Evolutionary conservation across 2,113 vertebrate species (phyloP), one percentile per base, ranked within the genome.

Genomic region (Entelurus aequoreus): DNA sequence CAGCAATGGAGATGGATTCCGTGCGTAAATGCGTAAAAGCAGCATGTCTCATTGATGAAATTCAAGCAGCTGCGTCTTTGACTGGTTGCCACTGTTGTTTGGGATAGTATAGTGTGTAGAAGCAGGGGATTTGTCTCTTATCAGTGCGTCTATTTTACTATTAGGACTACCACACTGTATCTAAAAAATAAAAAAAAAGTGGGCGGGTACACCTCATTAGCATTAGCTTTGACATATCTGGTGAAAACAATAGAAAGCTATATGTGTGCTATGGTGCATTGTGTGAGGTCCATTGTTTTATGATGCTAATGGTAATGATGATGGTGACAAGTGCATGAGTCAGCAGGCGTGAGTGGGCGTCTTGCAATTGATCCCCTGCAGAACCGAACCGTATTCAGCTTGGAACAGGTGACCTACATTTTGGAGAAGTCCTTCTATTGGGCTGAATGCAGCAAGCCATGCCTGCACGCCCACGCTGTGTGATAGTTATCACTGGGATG

Each of bases 331-430:
- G 58, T 64, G 66, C 55, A 19, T 61, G 42, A 47, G 66, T 65
- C 61, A 37, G 50, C 35, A 50, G 70, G 54, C 46, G 51, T 47
- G 73, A 8, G 78, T 81, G 81, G 81, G 84, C 77, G 84, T 81
- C 76, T 82, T 68, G 71, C 51, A 60, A 84, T 86, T 51, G 80
- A 87, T 87, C 79, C 65, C 47, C 81, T 84, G 83, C 80, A 35
- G 75, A 66, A 79, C 72, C 60, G 76, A 71, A 52, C 66, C 58
- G 73, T 73, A 76, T 76, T 78, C 60, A 66, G 52, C 57, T 60
- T 21, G 35, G 68, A 69, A 1, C 56, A 62, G 13, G 62, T 87
- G 87, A 87, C 87, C 87, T 85, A 88, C 76, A 88, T 88, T 83
- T 49, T 75, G 36, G 66, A 74, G 40, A 61, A 72, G 57, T 58